phyloP scores from a whole-genome alignment of 2,888 invertebrate genomes.

The Parnassius orleans region DNA sequence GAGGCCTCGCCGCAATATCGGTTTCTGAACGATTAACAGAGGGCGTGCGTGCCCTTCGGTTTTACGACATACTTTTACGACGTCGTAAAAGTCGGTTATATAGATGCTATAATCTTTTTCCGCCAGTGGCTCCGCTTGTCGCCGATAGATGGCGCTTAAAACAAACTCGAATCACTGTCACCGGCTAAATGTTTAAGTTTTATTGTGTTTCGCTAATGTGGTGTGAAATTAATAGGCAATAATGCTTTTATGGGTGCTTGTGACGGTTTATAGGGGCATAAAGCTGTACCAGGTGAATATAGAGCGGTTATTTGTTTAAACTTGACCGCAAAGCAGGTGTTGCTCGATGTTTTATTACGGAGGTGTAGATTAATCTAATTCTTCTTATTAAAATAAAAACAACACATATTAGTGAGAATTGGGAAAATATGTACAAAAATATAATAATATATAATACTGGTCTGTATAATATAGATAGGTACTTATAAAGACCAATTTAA shows the following conservation, averaged over 20 bases:
- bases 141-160: slow-evolving; percentile 72
- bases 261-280: slow-evolving; percentile 72
- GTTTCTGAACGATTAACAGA: slow-evolving; percentile 80
- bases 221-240: slow-evolving; percentile 81
- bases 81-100: slow-evolving; percentile 73
- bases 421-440: no score
- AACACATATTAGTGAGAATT: no score
- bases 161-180: slow-evolving; percentile 72
- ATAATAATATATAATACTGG: no score
- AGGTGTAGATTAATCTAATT: slow-evolving; percentile 1
- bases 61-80: slow-evolving; percentile 80
- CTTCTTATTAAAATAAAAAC: no score
- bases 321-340: slow-evolving; percentile 65
- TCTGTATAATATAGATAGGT: no score
- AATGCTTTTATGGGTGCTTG: slow-evolving; percentile 78
- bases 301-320: slow-evolving; percentile 66
- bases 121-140: slow-evolving; percentile 49
- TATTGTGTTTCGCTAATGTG: slow-evolving; percentile 81
- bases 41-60: slow-evolving; percentile 79
- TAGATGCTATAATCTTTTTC: slow-evolving; percentile 79
- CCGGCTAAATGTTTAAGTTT: slow-evolving; percentile 74
- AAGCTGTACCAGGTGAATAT: slow-evolving; percentile 67
- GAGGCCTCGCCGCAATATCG: slow-evolving; percentile 78
- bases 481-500: no score
- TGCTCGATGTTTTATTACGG: slow-evolving; percentile 40